Base-by-base conservation (phyloP, 2,888 invertebrate genomes). In the Temnothorax unifasciatus region DNA sequence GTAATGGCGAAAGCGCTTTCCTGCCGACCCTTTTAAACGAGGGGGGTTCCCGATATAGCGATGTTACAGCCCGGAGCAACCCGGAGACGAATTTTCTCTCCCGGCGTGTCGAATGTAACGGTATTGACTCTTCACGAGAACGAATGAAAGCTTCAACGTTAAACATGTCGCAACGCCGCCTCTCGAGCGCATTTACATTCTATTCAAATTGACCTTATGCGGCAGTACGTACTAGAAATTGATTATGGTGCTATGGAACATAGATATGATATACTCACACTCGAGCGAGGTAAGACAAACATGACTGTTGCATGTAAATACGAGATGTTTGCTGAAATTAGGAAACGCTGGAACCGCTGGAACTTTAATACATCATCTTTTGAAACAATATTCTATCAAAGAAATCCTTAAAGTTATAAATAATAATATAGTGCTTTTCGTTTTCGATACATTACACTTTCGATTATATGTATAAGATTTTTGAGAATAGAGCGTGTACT, bases 1-100 rank as follows among this genome's bases (percentile, higher is more conserved):
- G 90, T 93, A 91, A 92, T 92, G 91, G 90, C 89, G 86, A 84
- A 18, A 84, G 83, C 86, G 64, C 79, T 88, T 85, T 83, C 73
- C 82, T 76, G 57, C 61, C 85, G 88, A 85, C 85, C 86, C 86
- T 84, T 85, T 73, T 69, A 76, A 83, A 82, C 82, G 38, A 74
- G 59, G 77, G 34, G 82, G 77, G 69, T 74, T 74, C 86, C 89
- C 64, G 59, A 86, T 86, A 85, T 85, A 89, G 90, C 77, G 44
- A 63, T 83, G 69, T 79, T 79, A 75, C 64, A 77, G 66, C 38
- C 41, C 59, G 50, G 84, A 83, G 71, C 66, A 79, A 34, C 11
- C 44, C 61, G 57, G 83, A 83, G 79, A 85, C 75, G 85, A 85
- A 82, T 68, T 85, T 81, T 84, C 75, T 79, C 21, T 57, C 81